A percentile compares a stretch with the other conserved stretches of the same genome.
Conservation (phyloP, 2,888 invertebrate species). For the Dromius quadrimaculatus region DNA sequence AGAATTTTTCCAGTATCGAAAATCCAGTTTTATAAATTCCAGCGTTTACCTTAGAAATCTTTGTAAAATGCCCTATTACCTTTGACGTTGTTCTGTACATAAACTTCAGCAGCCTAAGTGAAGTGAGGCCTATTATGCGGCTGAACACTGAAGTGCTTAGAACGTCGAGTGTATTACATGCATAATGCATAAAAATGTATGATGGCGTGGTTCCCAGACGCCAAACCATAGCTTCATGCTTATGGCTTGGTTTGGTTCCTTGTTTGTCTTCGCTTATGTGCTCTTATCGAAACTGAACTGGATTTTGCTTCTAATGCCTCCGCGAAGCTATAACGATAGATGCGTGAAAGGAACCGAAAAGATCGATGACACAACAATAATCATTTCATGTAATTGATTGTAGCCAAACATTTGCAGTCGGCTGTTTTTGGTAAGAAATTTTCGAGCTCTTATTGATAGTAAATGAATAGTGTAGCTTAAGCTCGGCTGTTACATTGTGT, state of each 20-base stretch:
- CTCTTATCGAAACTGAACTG: slow-evolving; percentile 33
- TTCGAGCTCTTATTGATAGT: too few species aligned
- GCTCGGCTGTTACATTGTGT: too few species aligned
- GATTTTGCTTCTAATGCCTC: background rate
- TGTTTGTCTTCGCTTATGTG: slow-evolving; percentile 31
- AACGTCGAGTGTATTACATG: slow-evolving; percentile 28
- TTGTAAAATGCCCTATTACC: background rate
- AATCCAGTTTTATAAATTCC: background rate
- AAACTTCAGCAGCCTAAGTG: background rate
- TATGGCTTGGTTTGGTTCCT: background rate
- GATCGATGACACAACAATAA: background rate
- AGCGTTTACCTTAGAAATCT: background rate
- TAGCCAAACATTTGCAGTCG: too few species aligned
- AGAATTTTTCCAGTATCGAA: background rate
- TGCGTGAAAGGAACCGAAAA: background rate
- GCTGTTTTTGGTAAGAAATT: too few species aligned
- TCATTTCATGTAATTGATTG: too few species aligned
- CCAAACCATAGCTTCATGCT: background rate
- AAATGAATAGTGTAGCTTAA: too few species aligned
- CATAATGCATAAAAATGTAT: slow-evolving; percentile 6
- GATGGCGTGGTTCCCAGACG: background rate
- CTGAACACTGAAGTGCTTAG: slow-evolving; percentile 5
- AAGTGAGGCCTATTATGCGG: background rate
- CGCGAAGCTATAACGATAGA: background rate
- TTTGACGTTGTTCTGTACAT: background rate